Conservation (phyloP, 37 sponge, comb jelly and placozoan genomes). For the Spongilla lacustris region DNA sequence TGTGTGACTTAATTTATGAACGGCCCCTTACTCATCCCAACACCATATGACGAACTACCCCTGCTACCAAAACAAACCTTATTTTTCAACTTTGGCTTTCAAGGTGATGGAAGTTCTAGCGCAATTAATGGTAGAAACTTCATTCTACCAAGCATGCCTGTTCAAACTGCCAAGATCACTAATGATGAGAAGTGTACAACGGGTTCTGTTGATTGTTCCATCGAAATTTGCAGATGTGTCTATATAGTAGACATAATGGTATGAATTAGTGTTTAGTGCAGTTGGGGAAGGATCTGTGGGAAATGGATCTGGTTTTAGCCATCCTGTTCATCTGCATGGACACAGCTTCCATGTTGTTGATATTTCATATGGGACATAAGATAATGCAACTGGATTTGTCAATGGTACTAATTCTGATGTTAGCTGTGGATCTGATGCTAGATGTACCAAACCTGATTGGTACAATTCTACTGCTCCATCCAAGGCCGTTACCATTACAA, state of each 20-base stretch:
- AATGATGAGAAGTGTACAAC: no score
- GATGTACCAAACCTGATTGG: conserved; percentile 14
- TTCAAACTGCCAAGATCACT: not conserved
- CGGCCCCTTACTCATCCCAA: conserved; percentile 15
- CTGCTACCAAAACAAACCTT: not conserved
- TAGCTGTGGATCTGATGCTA: conserved; percentile 13
- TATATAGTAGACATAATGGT: conserved; percentile 2
- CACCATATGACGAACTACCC: not conserved
- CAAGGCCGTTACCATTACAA: not conserved
- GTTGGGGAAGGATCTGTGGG: not conserved
- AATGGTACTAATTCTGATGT: not conserved
- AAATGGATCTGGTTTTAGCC: conserved; percentile 16
- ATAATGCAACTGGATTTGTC: conserved; percentile 22
- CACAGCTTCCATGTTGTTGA: conserved; percentile 69
- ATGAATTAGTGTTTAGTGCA: conserved; percentile 24
- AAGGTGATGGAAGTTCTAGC: conserved; percentile 49
- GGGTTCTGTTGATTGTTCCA: no score
- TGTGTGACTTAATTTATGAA: no score
- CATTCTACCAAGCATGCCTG: conserved; percentile 54
- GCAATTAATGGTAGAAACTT: conserved; percentile 79
- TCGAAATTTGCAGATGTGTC: not conserved
- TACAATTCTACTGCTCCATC: not conserved
- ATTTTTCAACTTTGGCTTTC: conserved; percentile 87
- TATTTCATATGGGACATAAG: conserved; percentile 61
- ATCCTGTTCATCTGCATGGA: conserved; percentile 83